Evolutionary conservation across 92 coral and sea anemone species (phyloP), one percentile per base, ranked within the genome.

Genomic region (Zoanthus sansibaricus): DNA sequence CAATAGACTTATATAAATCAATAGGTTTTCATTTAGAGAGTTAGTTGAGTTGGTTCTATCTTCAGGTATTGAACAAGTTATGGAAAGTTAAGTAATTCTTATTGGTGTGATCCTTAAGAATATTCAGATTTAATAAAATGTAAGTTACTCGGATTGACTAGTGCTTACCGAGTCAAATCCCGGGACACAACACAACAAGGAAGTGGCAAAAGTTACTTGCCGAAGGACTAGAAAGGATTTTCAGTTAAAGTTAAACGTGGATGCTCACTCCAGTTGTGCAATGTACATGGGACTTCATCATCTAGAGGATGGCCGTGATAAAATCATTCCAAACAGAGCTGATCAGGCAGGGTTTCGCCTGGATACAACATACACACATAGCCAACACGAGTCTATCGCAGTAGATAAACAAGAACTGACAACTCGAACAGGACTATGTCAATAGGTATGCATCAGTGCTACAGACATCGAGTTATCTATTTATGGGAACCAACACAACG

Each of bases 201-300:
- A 86, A 10, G 59, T 87, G 15, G 86, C 90, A 20, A 70, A 78
- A 78, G 78, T 87, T 68, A 78, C 79, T 8, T 87, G 78, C 66
- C 78, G 90, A 46, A 68, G 86, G 42, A 86, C 90, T 25, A 80
- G 92, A 64, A 92, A 92, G 61, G 94, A 92, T 18, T 92, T 92
- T 75, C 31, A 61, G 68, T 7, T 61, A 61, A 61, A 76, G 72
- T 14, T 91, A 30, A 91, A 88, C 37, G 75, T 88, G 75, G 94
- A 85, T 91, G 87, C 75, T 21, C 94, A 88, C 70, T 90, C 83
- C 84, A 72, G 84, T 75, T 77, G 78, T 49, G 77, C 90, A 61
- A 72, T 85, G 82, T 85, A 74, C 88, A 72, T 55, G 70, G 72
- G 88, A 72, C 88, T 85, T 72, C 72, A 85, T 73, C 52, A 85